These are phyloP conservation scores for Teleogryllus occipitalis DNA, from an alignment of 1,140 invertebrate genomes.

Conservation along the genomic window DNA sequence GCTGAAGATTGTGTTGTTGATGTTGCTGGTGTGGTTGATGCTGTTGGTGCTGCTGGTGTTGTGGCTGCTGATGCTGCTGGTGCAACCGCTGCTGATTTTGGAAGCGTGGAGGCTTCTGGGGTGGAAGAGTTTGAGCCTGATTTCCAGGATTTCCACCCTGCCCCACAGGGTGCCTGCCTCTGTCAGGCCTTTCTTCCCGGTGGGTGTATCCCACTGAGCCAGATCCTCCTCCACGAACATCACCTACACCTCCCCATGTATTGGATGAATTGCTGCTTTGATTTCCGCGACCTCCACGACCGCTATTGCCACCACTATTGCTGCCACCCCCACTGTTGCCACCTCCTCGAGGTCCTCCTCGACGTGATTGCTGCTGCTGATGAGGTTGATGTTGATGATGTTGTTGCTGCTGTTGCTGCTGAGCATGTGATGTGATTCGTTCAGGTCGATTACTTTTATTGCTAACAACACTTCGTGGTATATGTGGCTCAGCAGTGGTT, in stretches of 20 bases:
- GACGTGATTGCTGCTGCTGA: neutral
- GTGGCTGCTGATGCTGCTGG: constrained; percentile 19
- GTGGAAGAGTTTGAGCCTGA: constrained; percentile 10
- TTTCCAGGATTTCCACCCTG: neutral
- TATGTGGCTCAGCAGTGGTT: neutral
- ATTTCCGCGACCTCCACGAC: neutral
- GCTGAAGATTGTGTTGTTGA: constrained; percentile 34
- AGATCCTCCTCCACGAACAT: neutral
- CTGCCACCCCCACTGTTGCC: neutral
- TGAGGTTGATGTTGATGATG: neutral
- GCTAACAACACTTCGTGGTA: neutral
- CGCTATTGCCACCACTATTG: neutral
- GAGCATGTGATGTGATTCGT: neutral
- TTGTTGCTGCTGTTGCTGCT: neutral
- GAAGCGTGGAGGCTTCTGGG: constrained; percentile 42
- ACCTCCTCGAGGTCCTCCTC: constrained; percentile 13
- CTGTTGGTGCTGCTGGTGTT: constrained; percentile 16
- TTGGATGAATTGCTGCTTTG: neutral
- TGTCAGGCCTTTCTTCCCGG: constrained; percentile 23
- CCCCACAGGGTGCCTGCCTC: neutral
- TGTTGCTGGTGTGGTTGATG: constrained; percentile 7
- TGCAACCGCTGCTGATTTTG: constrained; percentile 41
- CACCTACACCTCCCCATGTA: neutral
- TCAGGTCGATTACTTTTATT: neutral
- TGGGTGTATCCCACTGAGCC: neutral